Evolutionary conservation across 2,888 invertebrate species (phyloP).

Genomic region (Agriopis marginaria): DNA sequence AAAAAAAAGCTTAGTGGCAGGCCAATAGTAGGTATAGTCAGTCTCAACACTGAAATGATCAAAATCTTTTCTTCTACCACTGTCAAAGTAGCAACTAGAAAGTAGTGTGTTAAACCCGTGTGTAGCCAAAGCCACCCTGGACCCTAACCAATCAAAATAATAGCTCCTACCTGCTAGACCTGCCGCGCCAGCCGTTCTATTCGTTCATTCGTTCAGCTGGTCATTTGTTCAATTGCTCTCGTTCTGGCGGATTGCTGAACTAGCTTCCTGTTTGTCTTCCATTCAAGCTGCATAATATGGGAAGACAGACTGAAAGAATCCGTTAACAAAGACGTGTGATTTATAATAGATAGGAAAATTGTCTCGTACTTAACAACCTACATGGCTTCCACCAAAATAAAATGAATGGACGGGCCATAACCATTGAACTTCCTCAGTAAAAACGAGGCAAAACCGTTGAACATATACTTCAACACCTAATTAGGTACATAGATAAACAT

Average conservation of each 20-base stretch:
- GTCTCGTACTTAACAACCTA: too few species aligned
- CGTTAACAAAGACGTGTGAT: not conserved
- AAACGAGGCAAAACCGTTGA: too few species aligned
- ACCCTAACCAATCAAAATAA: constrained; percentile 59
- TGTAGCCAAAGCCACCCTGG: constrained; percentile 44
- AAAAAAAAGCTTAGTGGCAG: too few species aligned
- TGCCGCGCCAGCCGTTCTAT: constrained; percentile 57
- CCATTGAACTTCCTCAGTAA: too few species aligned
- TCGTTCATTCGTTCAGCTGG: constrained; percentile 54
- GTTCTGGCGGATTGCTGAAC: constrained; percentile 63
- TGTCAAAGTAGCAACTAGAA: too few species aligned
- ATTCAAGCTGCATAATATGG: constrained; percentile 58
- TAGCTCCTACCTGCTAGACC: constrained; percentile 57
- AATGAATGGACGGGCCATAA: too few species aligned
- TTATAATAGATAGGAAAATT: too few species aligned
- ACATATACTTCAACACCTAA: too few species aligned
- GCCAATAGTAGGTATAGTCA: too few species aligned
- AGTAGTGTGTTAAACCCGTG: constrained; percentile 10
- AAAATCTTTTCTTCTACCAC: too few species aligned
- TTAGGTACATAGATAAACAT: too few species aligned
- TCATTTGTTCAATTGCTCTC: constrained; percentile 52
- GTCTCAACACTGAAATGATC: not conserved
- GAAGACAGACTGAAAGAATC: constrained; percentile 52
- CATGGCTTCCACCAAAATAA: too few species aligned
- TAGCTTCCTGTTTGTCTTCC: constrained; percentile 61